phyloP scores from a whole-genome alignment of 2,113 vertebrate species.

The Epinephelus cyanopodus region DNA sequence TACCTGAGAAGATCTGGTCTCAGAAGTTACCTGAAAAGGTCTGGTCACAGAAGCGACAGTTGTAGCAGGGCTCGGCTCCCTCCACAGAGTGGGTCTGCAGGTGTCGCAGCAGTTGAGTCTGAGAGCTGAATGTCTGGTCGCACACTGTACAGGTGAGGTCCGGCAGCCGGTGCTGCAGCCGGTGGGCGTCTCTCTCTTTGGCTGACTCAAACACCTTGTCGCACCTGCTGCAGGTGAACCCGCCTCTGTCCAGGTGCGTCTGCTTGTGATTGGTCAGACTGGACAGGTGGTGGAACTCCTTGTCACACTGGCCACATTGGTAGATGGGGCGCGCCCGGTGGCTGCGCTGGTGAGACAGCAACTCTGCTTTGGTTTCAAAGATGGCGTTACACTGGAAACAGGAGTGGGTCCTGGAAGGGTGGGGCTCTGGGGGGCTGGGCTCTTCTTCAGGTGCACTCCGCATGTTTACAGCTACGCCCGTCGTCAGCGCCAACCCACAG shows the following conservation, averaged over 20 bases:
- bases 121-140: conserved; percentile 63
- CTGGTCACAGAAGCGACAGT: conserved; percentile 79
- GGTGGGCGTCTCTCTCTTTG: conserved; percentile 51
- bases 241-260: conserved; percentile 50
- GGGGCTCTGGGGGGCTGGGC: conserved; percentile 22
- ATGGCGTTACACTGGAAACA: conserved; percentile 77
- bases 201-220: conserved; percentile 47
- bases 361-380: conserved; percentile 66
- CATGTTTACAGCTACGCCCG: accelerated
- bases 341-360: conserved; percentile 63
- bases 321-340: conserved; percentile 75
- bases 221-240: conserved; percentile 57
- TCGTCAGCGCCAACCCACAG: conserved; percentile 10
- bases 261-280: conserved; percentile 78
- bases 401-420: conserved; percentile 37
- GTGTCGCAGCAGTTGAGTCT: conserved; percentile 73
- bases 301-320: conserved; percentile 67
- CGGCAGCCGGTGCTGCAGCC: conserved; percentile 55
- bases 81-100: conserved; percentile 70
- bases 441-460: neutral
- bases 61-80: conserved; percentile 55
- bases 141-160: conserved; percentile 70
- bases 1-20: no score
- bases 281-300: conserved; percentile 71
- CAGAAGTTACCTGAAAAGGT: conserved; percentile 56